Evolutionary conservation across 1,140 invertebrate genomes (phyloP), one percentile per base, ranked within the genome.

Genomic region (Thalassaphorura encarpata): DNA sequence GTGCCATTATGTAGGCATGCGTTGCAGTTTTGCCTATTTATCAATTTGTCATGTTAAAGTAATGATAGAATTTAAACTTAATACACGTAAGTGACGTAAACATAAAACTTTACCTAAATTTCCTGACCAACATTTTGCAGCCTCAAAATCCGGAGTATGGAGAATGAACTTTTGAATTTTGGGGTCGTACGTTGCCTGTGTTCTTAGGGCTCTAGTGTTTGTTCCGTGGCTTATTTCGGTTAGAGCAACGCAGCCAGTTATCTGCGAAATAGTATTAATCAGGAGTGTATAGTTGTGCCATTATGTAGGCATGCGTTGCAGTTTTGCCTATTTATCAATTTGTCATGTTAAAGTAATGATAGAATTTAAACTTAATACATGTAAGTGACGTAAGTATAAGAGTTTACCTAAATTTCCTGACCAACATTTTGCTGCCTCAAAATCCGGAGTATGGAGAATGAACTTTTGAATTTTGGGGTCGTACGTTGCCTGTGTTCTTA

Each of bases 361-460:
- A n/a, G n/a, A n/a, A n/a, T n/a, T n/a, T n/a, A n/a, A n/a, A n/a
- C n/a, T n/a, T n/a, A n/a, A n/a, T n/a, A n/a, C n/a, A n/a, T n/a
- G n/a, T n/a, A n/a, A n/a, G n/a, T n/a, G n/a, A n/a, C n/a, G n/a
- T n/a, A n/a, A n/a, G n/a, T n/a, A n/a, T n/a, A n/a, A n/a, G n/a
- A n/a, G n/a, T n/a, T n/a, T 77, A 82, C 89, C 87, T 73, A 94
- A 76, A 74, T 87, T 87, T 64, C 89, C 90, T 66, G 84, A 78
- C 93, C 93, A 97, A 73, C 89, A 92, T 78, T 97, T 97, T 41
- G 89, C 87, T 23, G 91, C 88, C 72, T 94, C 84, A 75, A 95
- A 88, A 72, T 92, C 86, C 0, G 93, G 90, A 0, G 92, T 89
- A 69, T 95, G 81, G 11, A 97, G 76, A 24, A 95, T 77, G 74